Evolutionary conservation across 1,140 invertebrate species (phyloP).

Genomic region (Mactra quadrangularis): DNA sequence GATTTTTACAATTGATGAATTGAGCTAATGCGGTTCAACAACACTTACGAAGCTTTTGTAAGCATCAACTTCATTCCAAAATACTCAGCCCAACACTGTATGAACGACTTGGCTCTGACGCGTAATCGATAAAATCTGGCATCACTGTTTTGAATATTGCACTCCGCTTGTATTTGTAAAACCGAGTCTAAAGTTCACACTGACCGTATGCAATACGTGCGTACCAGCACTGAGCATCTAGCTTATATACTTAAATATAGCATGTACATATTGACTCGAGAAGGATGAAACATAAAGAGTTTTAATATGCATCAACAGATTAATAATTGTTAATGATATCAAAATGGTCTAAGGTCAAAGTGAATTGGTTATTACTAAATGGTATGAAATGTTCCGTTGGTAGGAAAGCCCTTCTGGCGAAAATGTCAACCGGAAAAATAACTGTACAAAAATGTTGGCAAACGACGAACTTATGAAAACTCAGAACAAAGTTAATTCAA

Average conservation of each 20-base stretch:
- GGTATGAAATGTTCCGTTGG: too few species aligned
- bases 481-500: too few species aligned
- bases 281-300: background rate
- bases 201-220: background rate
- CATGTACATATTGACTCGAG: background rate
- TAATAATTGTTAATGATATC: too few species aligned
- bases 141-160: background rate
- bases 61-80: background rate
- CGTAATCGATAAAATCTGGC: constrained; percentile 21
- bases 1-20: constrained; percentile 31
- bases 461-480: too few species aligned
- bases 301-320: too few species aligned
- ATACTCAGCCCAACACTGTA: background rate
- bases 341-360: too few species aligned
- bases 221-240: background rate
- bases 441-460: too few species aligned
- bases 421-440: too few species aligned
- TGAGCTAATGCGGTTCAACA: constrained; percentile 20
- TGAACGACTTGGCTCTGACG: background rate
- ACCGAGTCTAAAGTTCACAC: too few species aligned
- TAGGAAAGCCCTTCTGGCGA: too few species aligned
- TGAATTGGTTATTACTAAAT: too few species aligned
- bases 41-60: constrained; percentile 10
- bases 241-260: background rate
- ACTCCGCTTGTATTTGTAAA: too few species aligned